These are phyloP conservation scores for Thalassarche chlororhynchos DNA, from an alignment of 2,113 vertebrate genomes.

Conservation along the genomic window DNA sequence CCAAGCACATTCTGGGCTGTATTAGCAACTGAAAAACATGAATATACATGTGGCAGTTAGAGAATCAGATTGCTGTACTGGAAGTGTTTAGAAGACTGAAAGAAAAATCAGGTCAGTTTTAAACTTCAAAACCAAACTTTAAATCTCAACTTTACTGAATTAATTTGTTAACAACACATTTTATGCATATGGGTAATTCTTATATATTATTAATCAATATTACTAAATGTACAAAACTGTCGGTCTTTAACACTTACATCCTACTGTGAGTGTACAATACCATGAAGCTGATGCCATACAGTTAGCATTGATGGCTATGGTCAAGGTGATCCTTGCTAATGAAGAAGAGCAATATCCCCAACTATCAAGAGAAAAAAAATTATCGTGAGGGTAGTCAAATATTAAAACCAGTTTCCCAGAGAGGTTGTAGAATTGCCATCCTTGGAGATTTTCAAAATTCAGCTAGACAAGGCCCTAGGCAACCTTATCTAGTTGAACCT, in stretches of 20 bases:
- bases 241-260: not conserved
- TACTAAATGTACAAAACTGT: not conserved
- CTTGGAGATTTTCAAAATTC: not conserved
- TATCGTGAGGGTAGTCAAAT: not conserved
- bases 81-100: not conserved
- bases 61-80: not conserved
- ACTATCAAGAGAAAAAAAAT: not conserved
- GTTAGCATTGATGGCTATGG: not conserved
- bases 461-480: not conserved
- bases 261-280: not conserved
- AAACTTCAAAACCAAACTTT: not conserved
- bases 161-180: not conserved
- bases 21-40: not conserved
- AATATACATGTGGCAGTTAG: not conserved
- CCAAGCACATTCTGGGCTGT: not conserved
- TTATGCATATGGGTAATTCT: not conserved
- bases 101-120: not conserved
- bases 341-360: not conserved
- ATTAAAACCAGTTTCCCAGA: not conserved
- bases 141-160: not conserved
- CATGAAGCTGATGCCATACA: not conserved
- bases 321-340: not conserved
- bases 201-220: not conserved
- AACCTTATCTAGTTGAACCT: not conserved
- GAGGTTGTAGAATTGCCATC: not conserved